Percentiles rank a stretch among this genome's conserved stretches.
Conservation (phyloP, 1,140 invertebrate genomes). For the Ostrea denselamellosa region DNA sequence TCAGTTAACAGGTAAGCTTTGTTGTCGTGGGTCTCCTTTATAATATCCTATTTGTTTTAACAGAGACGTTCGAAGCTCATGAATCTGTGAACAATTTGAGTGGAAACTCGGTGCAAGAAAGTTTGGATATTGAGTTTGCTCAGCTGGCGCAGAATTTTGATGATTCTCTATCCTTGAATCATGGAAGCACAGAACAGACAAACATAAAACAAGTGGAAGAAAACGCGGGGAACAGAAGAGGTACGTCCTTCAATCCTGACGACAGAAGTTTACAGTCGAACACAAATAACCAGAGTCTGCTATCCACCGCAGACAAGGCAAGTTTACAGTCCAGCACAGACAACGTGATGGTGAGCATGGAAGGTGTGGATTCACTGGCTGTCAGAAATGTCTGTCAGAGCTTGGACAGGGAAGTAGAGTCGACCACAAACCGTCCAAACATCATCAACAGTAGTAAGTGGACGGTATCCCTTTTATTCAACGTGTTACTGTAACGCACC, state of each 20-base stretch:
- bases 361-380: background rate
- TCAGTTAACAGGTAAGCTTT: background rate
- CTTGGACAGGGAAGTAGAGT: slow-evolving; percentile 33
- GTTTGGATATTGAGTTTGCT: background rate
- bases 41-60: background rate
- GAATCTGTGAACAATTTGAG: slow-evolving; percentile 19
- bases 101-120: slow-evolving; percentile 3
- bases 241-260: background rate
- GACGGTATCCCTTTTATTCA: background rate
- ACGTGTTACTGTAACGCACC: too few species aligned
- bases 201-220: background rate
- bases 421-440: background rate
- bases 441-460: background rate
- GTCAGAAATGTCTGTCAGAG: background rate
- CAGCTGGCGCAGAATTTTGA: background rate
- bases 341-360: background rate
- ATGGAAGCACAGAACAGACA: background rate
- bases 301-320: background rate
- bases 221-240: background rate
- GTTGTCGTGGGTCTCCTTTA: background rate
- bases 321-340: slow-evolving; percentile 1
- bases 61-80: background rate
- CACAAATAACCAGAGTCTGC: background rate
- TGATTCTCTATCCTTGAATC: background rate
- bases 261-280: background rate